Evolutionary conservation across 2,888 invertebrate genomes (phyloP).

Genomic region (Agrypnus murinus): DNA sequence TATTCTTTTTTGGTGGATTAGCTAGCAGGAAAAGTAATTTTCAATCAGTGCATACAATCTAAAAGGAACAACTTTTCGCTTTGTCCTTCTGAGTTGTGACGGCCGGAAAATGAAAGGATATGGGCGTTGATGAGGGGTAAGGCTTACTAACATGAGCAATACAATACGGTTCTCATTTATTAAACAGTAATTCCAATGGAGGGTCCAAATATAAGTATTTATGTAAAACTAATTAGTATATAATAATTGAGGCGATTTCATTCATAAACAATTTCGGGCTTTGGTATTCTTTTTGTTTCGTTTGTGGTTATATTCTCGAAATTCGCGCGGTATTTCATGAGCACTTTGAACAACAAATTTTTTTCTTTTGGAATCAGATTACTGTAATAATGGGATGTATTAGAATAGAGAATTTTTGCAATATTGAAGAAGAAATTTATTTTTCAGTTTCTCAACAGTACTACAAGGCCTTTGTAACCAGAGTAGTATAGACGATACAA

Average conservation of each 20-base stretch:
- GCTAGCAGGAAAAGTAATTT: too few species aligned
- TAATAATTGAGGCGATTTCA: neutral
- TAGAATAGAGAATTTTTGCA: neutral
- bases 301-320: too few species aligned
- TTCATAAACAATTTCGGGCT: neutral
- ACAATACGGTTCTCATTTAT: conserved; percentile 9
- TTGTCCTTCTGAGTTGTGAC: neutral
- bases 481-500: neutral
- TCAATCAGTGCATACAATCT: too few species aligned
- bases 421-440: conserved; percentile 3
- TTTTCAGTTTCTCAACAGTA: neutral
- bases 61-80: conserved; percentile 15
- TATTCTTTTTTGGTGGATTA: too few species aligned
- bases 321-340: too few species aligned
- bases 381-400: neutral
- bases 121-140: conserved; percentile 22
- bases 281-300: neutral
- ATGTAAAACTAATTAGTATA: neutral
- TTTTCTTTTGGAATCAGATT: neutral
- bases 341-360: too few species aligned
- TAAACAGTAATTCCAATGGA: neutral
- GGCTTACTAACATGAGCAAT: neutral
- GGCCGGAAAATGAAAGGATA: conserved; percentile 28
- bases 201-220: neutral
- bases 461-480: neutral